Conservation (phyloP, 2,888 invertebrate species). For the Apantesis nais region DNA sequence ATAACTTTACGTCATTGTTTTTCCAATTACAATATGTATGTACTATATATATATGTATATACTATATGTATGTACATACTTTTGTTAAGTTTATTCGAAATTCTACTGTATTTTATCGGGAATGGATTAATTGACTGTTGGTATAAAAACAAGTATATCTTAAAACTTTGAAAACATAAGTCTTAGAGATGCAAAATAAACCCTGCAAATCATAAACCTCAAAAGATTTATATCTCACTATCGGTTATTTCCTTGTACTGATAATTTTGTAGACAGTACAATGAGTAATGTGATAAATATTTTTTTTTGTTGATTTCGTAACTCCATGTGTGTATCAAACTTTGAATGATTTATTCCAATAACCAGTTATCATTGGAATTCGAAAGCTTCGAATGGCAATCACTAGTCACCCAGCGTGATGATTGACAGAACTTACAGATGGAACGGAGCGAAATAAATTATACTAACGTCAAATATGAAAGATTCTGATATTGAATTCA, state of each 20-base stretch:
- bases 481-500: neutral
- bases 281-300: slow-evolving; percentile 27
- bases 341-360: slow-evolving; percentile 16
- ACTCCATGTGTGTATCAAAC: neutral
- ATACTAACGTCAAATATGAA: neutral
- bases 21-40: too few species aligned
- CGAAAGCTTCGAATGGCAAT: slow-evolving; percentile 17
- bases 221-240: slow-evolving; percentile 21
- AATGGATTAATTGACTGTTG: neutral
- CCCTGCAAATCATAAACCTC: neutral
- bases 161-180: neutral
- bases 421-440: slow-evolving; percentile 10
- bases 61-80: neutral
- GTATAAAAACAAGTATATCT: neutral
- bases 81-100: neutral
- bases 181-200: neutral
- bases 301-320: neutral
- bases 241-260: slow-evolving; percentile 21
- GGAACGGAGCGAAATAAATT: neutral
- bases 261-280: slow-evolving; percentile 24
- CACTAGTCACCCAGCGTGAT: slow-evolving; percentile 21
- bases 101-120: neutral
- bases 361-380: slow-evolving; percentile 24
- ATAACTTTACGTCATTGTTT: too few species aligned
- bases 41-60: neutral